Evolutionary conservation across 2,888 invertebrate species (phyloP), one percentile per base, ranked within the genome.

Genomic region (Pollenia griseotomentosa): DNA sequence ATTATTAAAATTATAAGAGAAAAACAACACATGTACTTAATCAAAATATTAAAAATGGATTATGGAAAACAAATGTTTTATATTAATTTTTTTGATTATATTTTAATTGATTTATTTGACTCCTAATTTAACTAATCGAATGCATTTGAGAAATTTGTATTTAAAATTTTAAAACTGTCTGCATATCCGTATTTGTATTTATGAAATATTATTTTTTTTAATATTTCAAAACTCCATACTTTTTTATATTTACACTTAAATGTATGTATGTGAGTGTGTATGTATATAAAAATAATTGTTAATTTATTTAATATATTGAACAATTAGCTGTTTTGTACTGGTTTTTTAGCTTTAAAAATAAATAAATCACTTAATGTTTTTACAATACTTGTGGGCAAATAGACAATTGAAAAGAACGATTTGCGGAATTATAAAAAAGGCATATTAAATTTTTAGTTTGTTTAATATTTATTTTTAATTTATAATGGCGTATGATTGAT

Each of bases 271-370:
- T 19, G 19, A 19, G 10, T 57, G 19, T 2, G 9, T 59, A 14
- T 48, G 33, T 70, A 40, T 70, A 79, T 42, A 71, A 42, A 14
- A 73, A 65, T 55, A 51, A 66, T 74, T 73, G 55, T 81, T 57
- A 63, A 73, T 65, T 73, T 65, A 65, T 46, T 44, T 33, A 57
- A 57, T 80, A 57, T 80, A 57, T 57, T 55, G 10, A 48, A 57
- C 46, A 63, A 55, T 85, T 71, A 73, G 77, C 70, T 68, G 68
- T 61, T 74, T 83, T 70, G 42, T 68, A 70, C 33, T 71, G 70
- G 68, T 74, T 70, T 83, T 85, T 63, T 57, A 86, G 85, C 82
- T 85, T 85, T 85, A 86, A 83, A 16, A 75, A 79, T 10, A 48
- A 33, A 33, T 33, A 33, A 33, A 74, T 51, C 48, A 85, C n/a